Base-by-base conservation (phyloP, 2,113 vertebrate species). In the Melospiza melodia region DNA sequence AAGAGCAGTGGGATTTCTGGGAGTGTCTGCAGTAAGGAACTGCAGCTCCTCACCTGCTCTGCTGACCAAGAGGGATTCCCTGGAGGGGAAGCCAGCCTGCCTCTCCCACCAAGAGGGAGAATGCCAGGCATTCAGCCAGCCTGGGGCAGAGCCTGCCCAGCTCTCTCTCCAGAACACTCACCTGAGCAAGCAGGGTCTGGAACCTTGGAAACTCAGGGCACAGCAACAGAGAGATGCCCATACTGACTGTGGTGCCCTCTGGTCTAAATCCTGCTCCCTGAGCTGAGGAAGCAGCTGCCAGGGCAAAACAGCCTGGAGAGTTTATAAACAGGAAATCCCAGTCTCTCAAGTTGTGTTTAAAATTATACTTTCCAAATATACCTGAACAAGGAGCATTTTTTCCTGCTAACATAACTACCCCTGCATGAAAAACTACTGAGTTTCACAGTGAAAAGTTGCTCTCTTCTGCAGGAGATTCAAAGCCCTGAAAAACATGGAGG, bases 151-250 rank as follows among this genome's bases (percentile, higher is more conserved):
- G 48, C 9, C 62, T 55, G 77, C 61, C 39, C 3, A 14, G 21
- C 37, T 79, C 43, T 48, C 28, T 37, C 43, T 21, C 67, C 77
- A 43, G 6, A n/a, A 10, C 20, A 9, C 7, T 18, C 6, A 15
- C 31, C 0, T 0, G 14, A 83, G 62, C 0, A 1, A 67, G 41
- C 23, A 31, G n/a, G 2, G n/a, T 4, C 63, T 16, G n/a, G n/a
- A 46, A 6, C 81, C 84, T 52, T 44, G 20, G 61, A 63, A 46
- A 43, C 14, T 5, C 0, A 0, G 43, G 68, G 65, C 31, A 18
- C 1, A 5, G 43, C 12, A 31, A 41, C 15, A 33, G 7, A 69
- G 83, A 9, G 3, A 22, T 22, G 49, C 41, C 62, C 6, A 0
- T 41, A 4, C 9, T n/a, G 19, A 4, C 27, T 12, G 11, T 3